phyloP scores from a whole-genome alignment of 2,888 invertebrate species.

The Patella caerulea region DNA sequence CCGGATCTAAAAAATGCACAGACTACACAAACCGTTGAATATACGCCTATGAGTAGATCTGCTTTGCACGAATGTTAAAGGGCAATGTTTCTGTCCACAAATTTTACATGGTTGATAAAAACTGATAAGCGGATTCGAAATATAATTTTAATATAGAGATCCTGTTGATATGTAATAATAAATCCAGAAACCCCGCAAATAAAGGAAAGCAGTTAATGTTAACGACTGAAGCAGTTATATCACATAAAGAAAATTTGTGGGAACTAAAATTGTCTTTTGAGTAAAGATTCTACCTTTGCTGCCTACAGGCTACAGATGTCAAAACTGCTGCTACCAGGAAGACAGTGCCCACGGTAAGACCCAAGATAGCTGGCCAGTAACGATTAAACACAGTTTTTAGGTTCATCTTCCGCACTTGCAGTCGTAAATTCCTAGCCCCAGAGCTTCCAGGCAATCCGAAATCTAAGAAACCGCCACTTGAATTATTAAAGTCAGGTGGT shows the following conservation, averaged over 20 bases:
- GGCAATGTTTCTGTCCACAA: no score
- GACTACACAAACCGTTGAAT: no score
- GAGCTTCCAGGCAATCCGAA: conserved; percentile 24
- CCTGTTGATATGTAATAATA: no score
- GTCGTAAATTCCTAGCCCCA: conserved; percentile 13
- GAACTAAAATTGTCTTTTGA: background rate
- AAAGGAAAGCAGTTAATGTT: no score
- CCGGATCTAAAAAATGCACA: no score
- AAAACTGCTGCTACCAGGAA: conserved; percentile 45
- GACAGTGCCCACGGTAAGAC: conserved; percentile 41
- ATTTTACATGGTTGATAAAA: no score
- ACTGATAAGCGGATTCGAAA: no score
- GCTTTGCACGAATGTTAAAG: no score
- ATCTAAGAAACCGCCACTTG: conserved; percentile 11
- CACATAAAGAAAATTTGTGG: background rate
- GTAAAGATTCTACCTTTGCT: conserved; percentile 39
- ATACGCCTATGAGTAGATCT: no score
- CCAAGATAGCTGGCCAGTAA: conserved; percentile 51
- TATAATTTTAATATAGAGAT: no score
- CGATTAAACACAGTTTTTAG: conserved; percentile 38
- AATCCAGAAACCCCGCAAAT: no score
- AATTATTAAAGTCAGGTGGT: background rate
- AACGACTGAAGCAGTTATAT: no score
- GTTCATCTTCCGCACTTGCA: conserved; percentile 25
- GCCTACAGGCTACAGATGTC: conserved; percentile 43